Percentiles rank a stretch among this genome's conserved stretches.
Conservation (phyloP, 53 echinoderm and acorn worm species). For the Hippasteria phrygiana region DNA sequence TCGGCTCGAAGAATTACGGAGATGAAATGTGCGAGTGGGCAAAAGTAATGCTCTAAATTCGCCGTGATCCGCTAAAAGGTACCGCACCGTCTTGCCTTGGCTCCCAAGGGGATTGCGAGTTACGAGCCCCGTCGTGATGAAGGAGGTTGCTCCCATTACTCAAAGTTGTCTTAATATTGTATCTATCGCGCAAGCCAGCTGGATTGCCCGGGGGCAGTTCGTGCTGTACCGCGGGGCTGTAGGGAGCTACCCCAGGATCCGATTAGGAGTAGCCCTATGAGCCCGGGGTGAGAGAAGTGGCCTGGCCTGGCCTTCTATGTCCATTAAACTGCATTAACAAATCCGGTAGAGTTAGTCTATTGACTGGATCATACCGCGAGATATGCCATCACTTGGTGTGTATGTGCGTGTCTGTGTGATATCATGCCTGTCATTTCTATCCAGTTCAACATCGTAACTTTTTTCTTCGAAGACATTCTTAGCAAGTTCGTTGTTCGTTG, state of each 20-base stretch:
- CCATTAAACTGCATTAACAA: conserved; percentile 65
- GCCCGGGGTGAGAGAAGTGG: not conserved
- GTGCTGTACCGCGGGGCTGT: not conserved
- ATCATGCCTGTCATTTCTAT: conserved; percentile 28
- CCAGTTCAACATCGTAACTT: not conserved
- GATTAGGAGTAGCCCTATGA: conserved; percentile 5
- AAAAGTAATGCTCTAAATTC: conserved; percentile 61
- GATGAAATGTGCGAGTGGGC: conserved; percentile 35
- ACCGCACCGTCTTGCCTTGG: conserved; percentile 47
- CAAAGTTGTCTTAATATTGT: conserved; percentile 46
- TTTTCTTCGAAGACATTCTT: not conserved
- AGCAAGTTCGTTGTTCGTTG: not conserved
- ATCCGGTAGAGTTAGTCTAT: conserved; percentile 30
- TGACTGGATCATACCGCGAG: not conserved
- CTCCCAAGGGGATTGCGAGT: conserved; percentile 36
- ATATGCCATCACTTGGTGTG: not conserved
- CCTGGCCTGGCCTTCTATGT: conserved; percentile 33
- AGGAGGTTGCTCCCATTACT: not conserved
- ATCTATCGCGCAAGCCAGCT: not conserved
- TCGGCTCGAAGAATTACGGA: conserved; percentile 5
- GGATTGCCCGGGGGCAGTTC: not conserved
- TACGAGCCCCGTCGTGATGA: conserved; percentile 13
- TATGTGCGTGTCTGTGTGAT: conserved; percentile 12
- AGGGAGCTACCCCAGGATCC: conserved; percentile 10
- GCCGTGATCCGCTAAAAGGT: conserved; percentile 61